Percentiles rank a stretch among this genome's conserved stretches.
Evolutionary conservation across 2,888 invertebrate species (phyloP).

Genomic region (Sycophila texana): DNA sequence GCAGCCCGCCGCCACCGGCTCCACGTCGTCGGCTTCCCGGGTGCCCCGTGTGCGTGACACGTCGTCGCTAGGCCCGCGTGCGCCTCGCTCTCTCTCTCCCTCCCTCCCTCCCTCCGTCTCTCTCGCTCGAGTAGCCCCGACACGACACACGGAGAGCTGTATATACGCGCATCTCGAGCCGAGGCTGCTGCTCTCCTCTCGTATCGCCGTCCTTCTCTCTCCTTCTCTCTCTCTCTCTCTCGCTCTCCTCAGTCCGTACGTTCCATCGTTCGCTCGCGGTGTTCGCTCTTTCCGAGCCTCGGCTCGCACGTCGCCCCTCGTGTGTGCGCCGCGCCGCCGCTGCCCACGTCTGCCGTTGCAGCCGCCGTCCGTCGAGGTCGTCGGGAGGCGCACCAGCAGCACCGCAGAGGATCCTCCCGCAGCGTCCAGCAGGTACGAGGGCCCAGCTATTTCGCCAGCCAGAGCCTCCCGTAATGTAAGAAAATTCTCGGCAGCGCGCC

Average conservation of each 20-base stretch:
- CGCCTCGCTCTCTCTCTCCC: background rate
- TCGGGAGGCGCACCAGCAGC: no score
- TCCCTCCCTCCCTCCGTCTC: slow-evolving; percentile 25
- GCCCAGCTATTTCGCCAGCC: no score
- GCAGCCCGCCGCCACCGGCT: no score
- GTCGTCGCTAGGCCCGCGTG: background rate
- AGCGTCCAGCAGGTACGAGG: no score
- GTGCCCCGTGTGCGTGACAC: background rate
- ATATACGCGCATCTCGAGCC: slow-evolving; percentile 10
- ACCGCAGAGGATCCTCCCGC: no score
- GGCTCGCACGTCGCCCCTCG: slow-evolving; percentile 39
- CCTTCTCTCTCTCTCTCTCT: slow-evolving; percentile 11
- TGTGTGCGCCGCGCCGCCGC: slow-evolving; percentile 18
- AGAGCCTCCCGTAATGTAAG: no score
- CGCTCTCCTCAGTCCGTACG: slow-evolving; percentile 7
- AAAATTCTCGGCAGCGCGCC: no score
- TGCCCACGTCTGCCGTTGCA: background rate
- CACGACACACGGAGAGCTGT: background rate
- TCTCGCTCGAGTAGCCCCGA: slow-evolving; percentile 14
- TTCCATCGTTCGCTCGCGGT: background rate
- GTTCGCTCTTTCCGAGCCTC: slow-evolving; percentile 44
- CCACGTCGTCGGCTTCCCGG: no score
- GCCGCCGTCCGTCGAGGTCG: no score
- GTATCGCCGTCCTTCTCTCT: slow-evolving; percentile 1
- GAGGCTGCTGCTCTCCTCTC: slow-evolving; percentile 20